phyloP scores from a whole-genome alignment of 2,113 vertebrate species.

The Odobenus rosmarus region DNA sequence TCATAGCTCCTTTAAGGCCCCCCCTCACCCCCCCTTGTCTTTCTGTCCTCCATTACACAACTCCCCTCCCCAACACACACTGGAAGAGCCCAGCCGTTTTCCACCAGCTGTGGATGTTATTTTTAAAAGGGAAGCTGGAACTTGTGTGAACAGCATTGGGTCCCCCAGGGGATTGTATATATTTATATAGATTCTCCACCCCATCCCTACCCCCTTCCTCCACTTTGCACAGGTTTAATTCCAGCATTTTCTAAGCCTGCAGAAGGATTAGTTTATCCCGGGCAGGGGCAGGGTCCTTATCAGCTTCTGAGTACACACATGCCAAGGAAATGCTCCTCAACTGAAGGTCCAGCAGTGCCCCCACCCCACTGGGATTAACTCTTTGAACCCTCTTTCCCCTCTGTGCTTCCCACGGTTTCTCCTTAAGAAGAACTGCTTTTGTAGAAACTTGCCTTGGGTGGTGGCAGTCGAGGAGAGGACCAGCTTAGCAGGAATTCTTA shows the following conservation, averaged over 20 bases:
- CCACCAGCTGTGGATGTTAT: constrained; percentile 79
- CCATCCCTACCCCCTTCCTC: background rate
- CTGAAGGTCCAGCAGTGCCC: background rate
- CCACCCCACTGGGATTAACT: background rate
- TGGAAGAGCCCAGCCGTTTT: constrained; percentile 30
- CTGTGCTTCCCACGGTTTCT: background rate
- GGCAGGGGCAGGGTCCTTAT: background rate
- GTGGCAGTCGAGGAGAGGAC: background rate
- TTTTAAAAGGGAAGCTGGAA: constrained; percentile 80
- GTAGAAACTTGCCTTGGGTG: background rate
- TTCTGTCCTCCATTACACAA: constrained; percentile 30
- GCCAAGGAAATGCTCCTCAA: background rate
- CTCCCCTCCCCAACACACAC: background rate
- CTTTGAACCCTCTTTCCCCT: background rate
- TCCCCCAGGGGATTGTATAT: constrained; percentile 59
- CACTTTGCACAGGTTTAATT: background rate
- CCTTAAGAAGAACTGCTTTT: background rate
- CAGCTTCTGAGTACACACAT: background rate
- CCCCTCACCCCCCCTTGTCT: background rate
- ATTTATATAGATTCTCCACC: constrained; percentile 62
- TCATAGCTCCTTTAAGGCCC: background rate
- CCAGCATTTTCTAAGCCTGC: background rate
- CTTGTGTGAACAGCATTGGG: constrained; percentile 37
- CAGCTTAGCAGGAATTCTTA: background rate
- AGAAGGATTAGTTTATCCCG: background rate